These are phyloP conservation scores for Pseudochromis fuscus DNA, from an alignment of 2,797 vertebrate genomes.

Conservation along the genomic window DNA sequence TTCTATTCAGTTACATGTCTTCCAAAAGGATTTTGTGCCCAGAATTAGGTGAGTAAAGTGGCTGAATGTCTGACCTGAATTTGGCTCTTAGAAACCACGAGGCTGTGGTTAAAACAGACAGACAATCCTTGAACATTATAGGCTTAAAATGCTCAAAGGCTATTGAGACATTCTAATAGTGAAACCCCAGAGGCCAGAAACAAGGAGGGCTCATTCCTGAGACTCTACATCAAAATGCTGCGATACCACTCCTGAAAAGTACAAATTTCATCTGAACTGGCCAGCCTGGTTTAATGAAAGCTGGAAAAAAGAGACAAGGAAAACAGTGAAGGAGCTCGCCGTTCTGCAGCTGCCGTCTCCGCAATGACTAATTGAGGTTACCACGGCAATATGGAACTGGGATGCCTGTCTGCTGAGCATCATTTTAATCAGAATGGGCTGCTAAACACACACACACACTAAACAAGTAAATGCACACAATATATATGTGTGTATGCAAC, in stretches of 20 bases:
- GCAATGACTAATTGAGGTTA: conserved; percentile 79
- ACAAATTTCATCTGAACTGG: conserved; percentile 53
- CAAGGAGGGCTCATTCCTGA: conserved; percentile 37
- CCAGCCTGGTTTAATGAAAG: conserved; percentile 52
- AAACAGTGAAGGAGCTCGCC: conserved; percentile 64
- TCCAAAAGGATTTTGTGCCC: conserved; percentile 12
- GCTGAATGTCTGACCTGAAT: conserved; percentile 49
- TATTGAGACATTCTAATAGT: conserved; percentile 35
- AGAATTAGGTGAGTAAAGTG: conserved; percentile 18
- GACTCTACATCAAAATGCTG: conserved; percentile 37
- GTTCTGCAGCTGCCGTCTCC: conserved; percentile 70
- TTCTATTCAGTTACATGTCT: conserved; percentile 3
- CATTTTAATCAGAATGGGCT: conserved; percentile 72
- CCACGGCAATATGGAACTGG: conserved; percentile 71
- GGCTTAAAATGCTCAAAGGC: conserved; percentile 51
- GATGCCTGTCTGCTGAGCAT: conserved; percentile 73
- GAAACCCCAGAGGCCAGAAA: conserved; percentile 61
- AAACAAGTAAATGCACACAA: background rate
- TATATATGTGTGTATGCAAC: background rate
- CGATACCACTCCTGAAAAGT: conserved; percentile 36
- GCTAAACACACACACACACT: conserved; percentile 44
- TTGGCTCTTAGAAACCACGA: conserved; percentile 28
- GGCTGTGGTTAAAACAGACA: conserved; percentile 41
- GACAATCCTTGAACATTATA: conserved; percentile 41
- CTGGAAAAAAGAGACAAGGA: conserved; percentile 17